A percentile compares a stretch with the other conserved stretches of the same genome.
Conservation (phyloP, 1,140 invertebrate species). For the Calycopis cecrops region DNA sequence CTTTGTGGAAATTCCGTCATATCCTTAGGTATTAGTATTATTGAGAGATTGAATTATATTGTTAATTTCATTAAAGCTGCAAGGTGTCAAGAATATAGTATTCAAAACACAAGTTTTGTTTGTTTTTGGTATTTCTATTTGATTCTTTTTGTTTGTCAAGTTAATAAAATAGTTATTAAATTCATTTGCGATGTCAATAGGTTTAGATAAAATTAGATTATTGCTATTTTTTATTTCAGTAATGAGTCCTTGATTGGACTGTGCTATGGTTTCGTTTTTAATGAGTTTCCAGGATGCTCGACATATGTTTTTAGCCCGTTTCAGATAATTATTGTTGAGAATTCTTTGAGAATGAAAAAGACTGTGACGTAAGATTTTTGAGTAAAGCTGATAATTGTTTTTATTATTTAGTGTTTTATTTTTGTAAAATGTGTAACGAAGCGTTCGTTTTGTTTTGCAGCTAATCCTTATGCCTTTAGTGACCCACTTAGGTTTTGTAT, state of each 20-base stretch:
- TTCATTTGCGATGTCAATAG: conserved; percentile 10
- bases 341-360: neutral
- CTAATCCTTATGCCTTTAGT: neutral
- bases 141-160: neutral
- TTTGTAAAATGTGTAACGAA: neutral
- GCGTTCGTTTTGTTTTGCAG: neutral
- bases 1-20: conserved; percentile 2
- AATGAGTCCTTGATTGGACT: neutral
- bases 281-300: neutral
- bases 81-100: neutral
- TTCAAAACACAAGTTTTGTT: neutral
- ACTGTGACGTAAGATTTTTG: neutral
- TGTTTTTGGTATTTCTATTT: neutral
- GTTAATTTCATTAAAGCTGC: neutral
- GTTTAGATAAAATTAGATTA: neutral
- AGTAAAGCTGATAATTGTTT: neutral
- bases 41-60: conserved; percentile 4
- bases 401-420: neutral
- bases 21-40: neutral
- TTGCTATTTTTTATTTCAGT: neutral
- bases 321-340: neutral
- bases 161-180: too few relatives aligned
- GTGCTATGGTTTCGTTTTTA: neutral
- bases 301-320: neutral
- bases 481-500: conserved; percentile 1